Conservation (phyloP, 2,888 invertebrate genomes). For the Linnaemya tessellans region DNA sequence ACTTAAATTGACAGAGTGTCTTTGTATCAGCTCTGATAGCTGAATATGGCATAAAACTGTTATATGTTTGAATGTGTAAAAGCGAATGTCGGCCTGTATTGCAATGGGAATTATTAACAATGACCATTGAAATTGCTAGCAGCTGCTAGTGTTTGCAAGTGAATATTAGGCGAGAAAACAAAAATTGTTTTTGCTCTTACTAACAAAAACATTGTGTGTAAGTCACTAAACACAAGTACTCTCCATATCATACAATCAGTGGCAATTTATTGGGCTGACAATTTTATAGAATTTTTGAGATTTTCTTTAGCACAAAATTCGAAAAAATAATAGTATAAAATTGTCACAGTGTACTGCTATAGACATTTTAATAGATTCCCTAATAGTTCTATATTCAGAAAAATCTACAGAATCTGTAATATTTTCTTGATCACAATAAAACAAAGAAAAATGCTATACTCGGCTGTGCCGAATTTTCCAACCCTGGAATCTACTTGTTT, state of each 20-base stretch:
- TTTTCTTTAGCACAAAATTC: background rate
- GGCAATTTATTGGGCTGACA: background rate
- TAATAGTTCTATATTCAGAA: background rate
- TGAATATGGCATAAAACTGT: slow-evolving; percentile 25
- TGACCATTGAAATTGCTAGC: slow-evolving; percentile 5
- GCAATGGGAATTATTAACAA: background rate
- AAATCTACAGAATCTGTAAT: background rate
- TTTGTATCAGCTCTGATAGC: slow-evolving; percentile 22
- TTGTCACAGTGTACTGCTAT: too few species aligned
- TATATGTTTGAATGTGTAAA: background rate
- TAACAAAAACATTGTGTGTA: background rate
- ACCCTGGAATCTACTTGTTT: too few species aligned
- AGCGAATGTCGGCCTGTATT: background rate
- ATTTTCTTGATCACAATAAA: background rate
- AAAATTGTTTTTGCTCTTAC: background rate
- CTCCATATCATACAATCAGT: too few species aligned
- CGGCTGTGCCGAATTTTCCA: too few species aligned
- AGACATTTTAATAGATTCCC: background rate
- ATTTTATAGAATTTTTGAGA: background rate
- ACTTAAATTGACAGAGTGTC: slow-evolving; percentile 72
- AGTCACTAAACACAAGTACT: background rate
- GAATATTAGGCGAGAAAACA: background rate
- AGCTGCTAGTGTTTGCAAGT: slow-evolving; percentile 25
- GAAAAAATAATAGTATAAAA: too few species aligned
- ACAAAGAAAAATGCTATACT: too few species aligned